Evolutionary conservation across 64 coral and sea anemone species (phyloP), one percentile per base, ranked within the genome.

Genomic region (Stichodactyla helianthus): DNA sequence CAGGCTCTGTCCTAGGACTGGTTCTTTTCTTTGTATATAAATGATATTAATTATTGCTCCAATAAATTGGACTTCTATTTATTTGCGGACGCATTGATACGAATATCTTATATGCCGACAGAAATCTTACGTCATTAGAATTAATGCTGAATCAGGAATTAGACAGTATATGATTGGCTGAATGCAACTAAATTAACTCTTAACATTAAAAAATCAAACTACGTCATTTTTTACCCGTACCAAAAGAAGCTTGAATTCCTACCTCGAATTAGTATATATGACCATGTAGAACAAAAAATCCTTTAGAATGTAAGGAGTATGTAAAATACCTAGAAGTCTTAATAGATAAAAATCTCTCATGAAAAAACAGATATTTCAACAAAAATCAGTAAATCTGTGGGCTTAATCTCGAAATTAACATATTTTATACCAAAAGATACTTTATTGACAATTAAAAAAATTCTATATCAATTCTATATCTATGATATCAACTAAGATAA

Each of bases 381-480:
- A 12, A 78, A 78, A 4, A 78, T 78, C 20, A 78, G 74, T 50
- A 5, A 78, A 5, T 16, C 74, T 50, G 74, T 78, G 18, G 74
- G 6, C 0, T n/a, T 86, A 8, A 86, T 52, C 64, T 56, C 85
- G 14, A 68, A 86, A 71, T 54, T 71, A 67, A 4, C 63, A 11
- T n/a, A 86, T 64, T 50, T 71, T 16, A 17, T 28, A 22, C 25
- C 61, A 28, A 55, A 51, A 67, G 12, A 28, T 20, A 68, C 65
- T 17, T 52, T 86, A 11, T 86, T 86, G 64, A 67, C 59, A 23
- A n/a, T 86, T 54, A 28, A 57, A 57, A 50, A 86, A 86, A 27
- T 86, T 5, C 25, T 86, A 86, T n/a, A 59, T 59, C 56, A 59
- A 59, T 2, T 2, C 56, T 44, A 44, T 3, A 44, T 44, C 35